These are phyloP conservation scores for Phytoseiulus persimilis DNA, from an alignment of 2,888 invertebrate genomes.

Conservation along the genomic window DNA sequence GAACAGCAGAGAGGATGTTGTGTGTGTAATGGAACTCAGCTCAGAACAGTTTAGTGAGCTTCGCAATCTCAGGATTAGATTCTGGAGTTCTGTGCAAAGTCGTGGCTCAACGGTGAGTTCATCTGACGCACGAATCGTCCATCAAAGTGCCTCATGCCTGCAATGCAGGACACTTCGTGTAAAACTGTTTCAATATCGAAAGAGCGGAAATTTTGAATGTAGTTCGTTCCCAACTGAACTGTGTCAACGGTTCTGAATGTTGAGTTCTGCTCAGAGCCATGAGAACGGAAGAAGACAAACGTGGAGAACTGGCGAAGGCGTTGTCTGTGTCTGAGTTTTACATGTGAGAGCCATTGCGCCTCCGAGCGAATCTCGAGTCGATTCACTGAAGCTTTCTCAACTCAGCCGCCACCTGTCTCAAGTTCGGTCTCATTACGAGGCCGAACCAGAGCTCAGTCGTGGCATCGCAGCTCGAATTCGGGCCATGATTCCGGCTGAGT, in stretches of 20 bases:
- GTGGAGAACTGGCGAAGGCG: background rate
- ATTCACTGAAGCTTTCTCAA: background rate
- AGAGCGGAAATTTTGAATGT: background rate
- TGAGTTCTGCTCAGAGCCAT: background rate
- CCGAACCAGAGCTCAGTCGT: background rate
- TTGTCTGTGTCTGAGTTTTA: too few species aligned
- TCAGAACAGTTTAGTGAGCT: background rate
- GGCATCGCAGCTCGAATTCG: background rate
- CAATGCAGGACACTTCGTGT: background rate
- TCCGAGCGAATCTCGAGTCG: background rate
- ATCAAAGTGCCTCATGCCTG: background rate
- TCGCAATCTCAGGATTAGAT: background rate
- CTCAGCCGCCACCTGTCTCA: background rate
- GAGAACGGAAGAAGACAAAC: background rate
- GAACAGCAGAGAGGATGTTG: background rate
- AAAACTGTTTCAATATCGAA: background rate
- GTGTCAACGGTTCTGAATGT: background rate
- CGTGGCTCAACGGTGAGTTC: background rate
- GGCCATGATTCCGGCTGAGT: background rate
- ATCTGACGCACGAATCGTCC: background rate
- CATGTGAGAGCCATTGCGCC: background rate
- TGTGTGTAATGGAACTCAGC: background rate
- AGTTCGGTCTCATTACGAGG: background rate
- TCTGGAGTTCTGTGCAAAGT: background rate
- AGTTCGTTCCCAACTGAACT: background rate